Evolutionary conservation across 2,888 invertebrate genomes (phyloP).

Genomic region (Mantis religiosa): DNA sequence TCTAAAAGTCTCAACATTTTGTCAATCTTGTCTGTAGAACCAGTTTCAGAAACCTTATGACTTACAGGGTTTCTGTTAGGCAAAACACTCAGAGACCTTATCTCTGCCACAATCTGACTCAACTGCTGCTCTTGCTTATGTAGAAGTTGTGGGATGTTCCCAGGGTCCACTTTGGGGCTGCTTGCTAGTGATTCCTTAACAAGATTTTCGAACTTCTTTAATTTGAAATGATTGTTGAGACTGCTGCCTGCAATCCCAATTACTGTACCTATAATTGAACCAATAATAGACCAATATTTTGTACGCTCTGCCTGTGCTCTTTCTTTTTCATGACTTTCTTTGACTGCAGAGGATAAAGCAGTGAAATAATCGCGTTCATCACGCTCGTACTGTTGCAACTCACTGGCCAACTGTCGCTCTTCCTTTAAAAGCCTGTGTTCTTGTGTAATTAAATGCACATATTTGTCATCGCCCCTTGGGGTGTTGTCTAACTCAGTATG

Average conservation of each 20-base stretch:
- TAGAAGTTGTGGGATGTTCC: slow-evolving; percentile 11
- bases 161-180: neutral
- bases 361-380: slow-evolving; percentile 73
- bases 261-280: slow-evolving; percentile 62
- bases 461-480: slow-evolving; percentile 71
- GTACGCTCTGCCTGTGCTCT: slow-evolving; percentile 75
- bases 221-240: slow-evolving; percentile 60
- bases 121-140: slow-evolving; percentile 23
- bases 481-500: slow-evolving; percentile 73
- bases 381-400: slow-evolving; percentile 63
- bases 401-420: slow-evolving; percentile 49
- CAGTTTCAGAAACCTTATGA: neutral
- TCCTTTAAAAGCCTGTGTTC: slow-evolving; percentile 54
- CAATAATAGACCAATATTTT: slow-evolving; percentile 78
- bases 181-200: slow-evolving; percentile 49
- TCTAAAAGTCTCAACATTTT: neutral
- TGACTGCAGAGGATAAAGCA: slow-evolving; percentile 67
- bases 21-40: neutral
- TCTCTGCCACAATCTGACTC: slow-evolving; percentile 20
- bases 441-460: slow-evolving; percentile 67
- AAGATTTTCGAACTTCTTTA: slow-evolving; percentile 60
- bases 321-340: slow-evolving; percentile 80
- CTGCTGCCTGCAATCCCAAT: slow-evolving; percentile 64
- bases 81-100: slow-evolving; percentile 14
- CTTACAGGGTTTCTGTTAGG: neutral